Base-by-base conservation (phyloP, 1,140 invertebrate genomes). In the Zaprionus nigranus region DNA sequence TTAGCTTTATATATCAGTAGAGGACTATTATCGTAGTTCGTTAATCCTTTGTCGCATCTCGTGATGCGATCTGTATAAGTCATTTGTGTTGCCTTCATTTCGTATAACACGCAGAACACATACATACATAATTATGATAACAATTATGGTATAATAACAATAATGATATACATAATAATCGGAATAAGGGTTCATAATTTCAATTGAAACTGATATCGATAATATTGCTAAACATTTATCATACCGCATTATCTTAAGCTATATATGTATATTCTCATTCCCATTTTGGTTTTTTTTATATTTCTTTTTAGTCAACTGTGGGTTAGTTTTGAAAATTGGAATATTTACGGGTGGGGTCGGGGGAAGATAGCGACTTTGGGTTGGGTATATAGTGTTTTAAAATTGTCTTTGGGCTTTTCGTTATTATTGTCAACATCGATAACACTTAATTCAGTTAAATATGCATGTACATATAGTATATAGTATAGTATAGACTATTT, bases 401-500 rank as follows among this genome's bases (percentile, higher is more conserved):
- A 28, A 56, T 56, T 56, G 13, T 56, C 11, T 53, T 51, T 51
- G 46, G 24, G 56, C 40, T 75, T 75, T 79, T 68, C 43, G 56
- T 84, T 81, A 75, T 90, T 87, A 84, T 87, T 88, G 81, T 88
- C 81, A 88, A 90, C 84, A 88, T 84, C 67, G 79, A 88, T 88
- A 88, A 90, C 75, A 75, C 68, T 88, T 90, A 76, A 73, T 84
- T 78, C 63, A 79, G 51, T 70, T 71, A 38, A 70, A 70, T 70
- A 58, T 73, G 34, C 34, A 64, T 63, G 46, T 63, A 36, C 38
- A 56, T 26, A 15, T 15, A n/a, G 28, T 30, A 34, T 9, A 34
- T 30, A 17, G 46, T 51, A 49, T 49, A 49, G 20, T 49, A 58
- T 49, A 71, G 34, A 26, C 43, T 60, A 62, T 70, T 63, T 63